A percentile compares a stretch with the other conserved stretches of the same genome.
Conservation (phyloP, 2,113 vertebrate species). For the Lampris megalopsis region DNA sequence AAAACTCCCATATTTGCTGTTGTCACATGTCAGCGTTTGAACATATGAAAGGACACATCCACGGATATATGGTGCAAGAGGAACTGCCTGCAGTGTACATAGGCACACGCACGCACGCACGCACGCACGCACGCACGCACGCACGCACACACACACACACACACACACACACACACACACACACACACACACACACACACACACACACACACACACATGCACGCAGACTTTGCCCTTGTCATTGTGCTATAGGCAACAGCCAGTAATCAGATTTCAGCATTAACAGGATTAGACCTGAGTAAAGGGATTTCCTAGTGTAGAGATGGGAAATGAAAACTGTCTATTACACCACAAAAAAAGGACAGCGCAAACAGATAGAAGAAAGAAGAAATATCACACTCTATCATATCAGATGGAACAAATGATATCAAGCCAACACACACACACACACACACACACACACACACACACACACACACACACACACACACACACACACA, state of each 20-base stretch:
- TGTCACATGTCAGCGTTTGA: no score
- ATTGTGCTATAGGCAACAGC: constrained; percentile 47
- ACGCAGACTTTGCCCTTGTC: constrained; percentile 32
- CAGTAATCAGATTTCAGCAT: constrained; percentile 72
- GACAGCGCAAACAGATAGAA: constrained; percentile 53
- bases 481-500: constrained; percentile 55
- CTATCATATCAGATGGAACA: constrained; percentile 56
- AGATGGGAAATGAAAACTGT: constrained; percentile 68
- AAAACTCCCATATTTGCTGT: no score
- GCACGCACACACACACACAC: background rate
- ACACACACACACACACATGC: constrained; percentile 15
- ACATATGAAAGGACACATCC: no score
- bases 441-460: constrained; percentile 57
- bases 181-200: background rate
- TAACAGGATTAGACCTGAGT: constrained; percentile 73
- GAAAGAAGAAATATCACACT: constrained; percentile 57
- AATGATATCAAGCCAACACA: constrained; percentile 58
- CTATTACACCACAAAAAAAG: constrained; percentile 52
- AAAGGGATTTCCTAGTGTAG: constrained; percentile 48
- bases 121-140: background rate
- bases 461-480: constrained; percentile 54
- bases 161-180: background rate
- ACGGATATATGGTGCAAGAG: no score
- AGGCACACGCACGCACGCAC: background rate
- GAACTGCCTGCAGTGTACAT: no score